Evolutionary conservation across 2,113 vertebrate species (phyloP).

Genomic region (Hippocampus comes): DNA sequence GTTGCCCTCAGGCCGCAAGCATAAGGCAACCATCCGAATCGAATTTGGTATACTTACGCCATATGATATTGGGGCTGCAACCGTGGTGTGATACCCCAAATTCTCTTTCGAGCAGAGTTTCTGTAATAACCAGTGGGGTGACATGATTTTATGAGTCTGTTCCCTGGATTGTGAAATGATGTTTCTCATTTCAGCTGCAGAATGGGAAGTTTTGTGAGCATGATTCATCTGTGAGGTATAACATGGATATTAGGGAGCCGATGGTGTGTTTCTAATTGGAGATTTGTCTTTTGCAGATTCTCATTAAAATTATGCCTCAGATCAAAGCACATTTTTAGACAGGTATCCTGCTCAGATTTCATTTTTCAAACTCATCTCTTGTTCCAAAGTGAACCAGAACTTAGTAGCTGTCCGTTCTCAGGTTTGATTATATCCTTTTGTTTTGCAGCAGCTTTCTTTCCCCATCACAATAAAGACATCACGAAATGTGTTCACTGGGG

Average conservation of each 20-base stretch:
- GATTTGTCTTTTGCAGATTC: constrained; percentile 14
- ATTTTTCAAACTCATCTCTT: neutral
- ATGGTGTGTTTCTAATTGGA: constrained; percentile 31
- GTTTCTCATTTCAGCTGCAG: constrained; percentile 31
- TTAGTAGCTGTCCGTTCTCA: neutral
- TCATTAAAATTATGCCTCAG: constrained; percentile 19
- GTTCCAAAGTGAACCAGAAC: neutral
- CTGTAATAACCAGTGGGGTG: constrained; percentile 24
- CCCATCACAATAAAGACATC: neutral
- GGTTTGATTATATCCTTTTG: neutral
- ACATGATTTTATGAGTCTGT: constrained; percentile 27
- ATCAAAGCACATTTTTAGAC: constrained; percentile 4
- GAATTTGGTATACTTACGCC: neutral
- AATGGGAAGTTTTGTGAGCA: constrained; percentile 16
- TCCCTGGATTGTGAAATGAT: constrained; percentile 10
- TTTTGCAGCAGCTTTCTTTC: neutral
- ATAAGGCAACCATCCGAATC: constrained; percentile 2
- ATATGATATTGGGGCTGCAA: constrained; percentile 15
- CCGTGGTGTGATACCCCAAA: constrained; percentile 1
- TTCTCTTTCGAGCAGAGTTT: constrained; percentile 17
- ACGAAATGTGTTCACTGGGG: constrained; percentile 63
- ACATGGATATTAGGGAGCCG: constrained; percentile 36
- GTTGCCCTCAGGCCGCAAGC: constrained; percentile 1
- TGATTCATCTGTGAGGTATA: constrained; percentile 1
- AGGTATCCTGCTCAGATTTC: constrained; percentile 16